phyloP scores from a whole-genome alignment of 2,113 vertebrate species.

The Phalacrocorax carbo region DNA sequence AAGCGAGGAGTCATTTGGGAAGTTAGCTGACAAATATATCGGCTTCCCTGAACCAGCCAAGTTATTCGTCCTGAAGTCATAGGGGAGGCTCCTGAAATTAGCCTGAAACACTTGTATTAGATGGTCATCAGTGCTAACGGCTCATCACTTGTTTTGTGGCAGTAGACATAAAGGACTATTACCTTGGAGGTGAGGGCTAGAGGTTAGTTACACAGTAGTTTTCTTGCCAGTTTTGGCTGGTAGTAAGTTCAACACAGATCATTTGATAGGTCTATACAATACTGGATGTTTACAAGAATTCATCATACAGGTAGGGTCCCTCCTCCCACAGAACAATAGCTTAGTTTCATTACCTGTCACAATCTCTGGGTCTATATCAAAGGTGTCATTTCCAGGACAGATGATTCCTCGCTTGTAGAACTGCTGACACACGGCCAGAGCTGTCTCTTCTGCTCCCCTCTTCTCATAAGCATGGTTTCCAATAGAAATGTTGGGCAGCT shows the following conservation, averaged over 20 bases:
- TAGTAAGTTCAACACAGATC: not conserved
- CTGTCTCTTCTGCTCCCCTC: constrained; percentile 64
- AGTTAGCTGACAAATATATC: not conserved
- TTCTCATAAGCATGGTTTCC: constrained; percentile 88
- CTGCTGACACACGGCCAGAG: constrained; percentile 86
- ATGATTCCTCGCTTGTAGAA: constrained; percentile 85
- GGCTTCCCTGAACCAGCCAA: not conserved
- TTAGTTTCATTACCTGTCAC: constrained; percentile 80
- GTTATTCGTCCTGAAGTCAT: not conserved
- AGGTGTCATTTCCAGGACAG: constrained; percentile 86
- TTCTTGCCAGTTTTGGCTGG: not conserved
- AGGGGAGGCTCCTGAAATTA: not conserved
- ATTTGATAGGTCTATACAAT: not conserved
- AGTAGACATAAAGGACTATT: not conserved
- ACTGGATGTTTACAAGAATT: not conserved
- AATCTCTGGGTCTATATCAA: constrained; percentile 87
- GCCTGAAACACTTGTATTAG: not conserved
- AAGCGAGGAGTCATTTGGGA: not conserved
- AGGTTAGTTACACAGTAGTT: not conserved
- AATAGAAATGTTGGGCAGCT: constrained; percentile 81
- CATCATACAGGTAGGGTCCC: not conserved
- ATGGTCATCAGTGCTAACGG: not conserved
- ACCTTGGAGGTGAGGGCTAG: not conserved
- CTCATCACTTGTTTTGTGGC: not conserved
- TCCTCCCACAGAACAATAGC: not conserved